A percentile compares a stretch with the other conserved stretches of the same genome.
Evolutionary conservation across 2,113 vertebrate genomes (phyloP).

Genomic region (Thinocorus orbignyianus): DNA sequence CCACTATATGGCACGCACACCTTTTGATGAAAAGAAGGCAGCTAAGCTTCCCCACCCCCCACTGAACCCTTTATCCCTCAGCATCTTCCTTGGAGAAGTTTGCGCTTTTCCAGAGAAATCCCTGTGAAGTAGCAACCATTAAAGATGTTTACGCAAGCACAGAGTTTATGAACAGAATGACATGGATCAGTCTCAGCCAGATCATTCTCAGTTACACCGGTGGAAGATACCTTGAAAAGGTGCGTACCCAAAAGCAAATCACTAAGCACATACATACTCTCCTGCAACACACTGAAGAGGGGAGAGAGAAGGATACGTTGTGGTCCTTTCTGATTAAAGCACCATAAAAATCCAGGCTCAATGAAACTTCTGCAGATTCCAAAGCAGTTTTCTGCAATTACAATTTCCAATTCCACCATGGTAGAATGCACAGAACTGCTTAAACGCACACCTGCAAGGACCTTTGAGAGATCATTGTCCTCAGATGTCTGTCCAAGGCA

Average conservation of each 20-base stretch:
- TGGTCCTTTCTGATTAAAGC: neutral
- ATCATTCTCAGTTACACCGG: neutral
- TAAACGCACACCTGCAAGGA: neutral
- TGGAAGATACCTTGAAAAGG: neutral
- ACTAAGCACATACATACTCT: neutral
- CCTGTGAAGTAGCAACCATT: neutral
- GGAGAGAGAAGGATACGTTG: neutral
- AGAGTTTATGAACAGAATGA: neutral
- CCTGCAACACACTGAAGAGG: neutral
- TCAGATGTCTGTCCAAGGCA: neutral
- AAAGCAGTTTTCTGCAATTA: neutral
- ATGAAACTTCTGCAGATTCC: neutral
- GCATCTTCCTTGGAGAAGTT: neutral
- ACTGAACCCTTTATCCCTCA: neutral
- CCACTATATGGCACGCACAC: neutral
- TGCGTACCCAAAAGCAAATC: neutral
- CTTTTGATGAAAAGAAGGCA: neutral
- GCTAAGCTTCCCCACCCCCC: fast-evolving
- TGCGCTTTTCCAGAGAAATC: neutral
- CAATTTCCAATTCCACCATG: neutral
- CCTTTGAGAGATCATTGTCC: neutral
- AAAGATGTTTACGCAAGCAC: neutral
- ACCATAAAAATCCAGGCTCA: neutral
- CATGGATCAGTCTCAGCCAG: neutral
- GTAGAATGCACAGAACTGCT: neutral